Evolutionary conservation across 2,888 invertebrate species (phyloP).

Genomic region (Stenodema calcarata): DNA sequence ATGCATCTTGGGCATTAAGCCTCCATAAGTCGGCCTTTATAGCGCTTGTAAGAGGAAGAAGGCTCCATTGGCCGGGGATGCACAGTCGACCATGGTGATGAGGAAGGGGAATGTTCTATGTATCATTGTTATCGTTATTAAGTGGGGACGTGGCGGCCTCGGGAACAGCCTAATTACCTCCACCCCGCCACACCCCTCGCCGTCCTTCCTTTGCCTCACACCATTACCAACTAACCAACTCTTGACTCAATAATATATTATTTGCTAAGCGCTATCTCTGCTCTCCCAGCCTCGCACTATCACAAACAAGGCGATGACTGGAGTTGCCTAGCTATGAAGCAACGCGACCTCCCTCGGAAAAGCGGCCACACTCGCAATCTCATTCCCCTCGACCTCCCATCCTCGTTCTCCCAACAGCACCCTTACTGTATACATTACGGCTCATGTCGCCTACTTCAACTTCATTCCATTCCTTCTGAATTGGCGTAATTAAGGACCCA

Average conservation of each 20-base stretch:
- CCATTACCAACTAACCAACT: slow-evolving; percentile 51
- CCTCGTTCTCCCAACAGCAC: background rate
- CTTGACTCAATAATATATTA: slow-evolving; percentile 51
- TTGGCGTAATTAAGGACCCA: slow-evolving; percentile 14
- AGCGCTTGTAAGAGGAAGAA: background rate
- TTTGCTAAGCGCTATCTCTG: slow-evolving; percentile 48
- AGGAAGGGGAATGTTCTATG: slow-evolving; percentile 13
- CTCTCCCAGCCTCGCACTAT: slow-evolving; percentile 37
- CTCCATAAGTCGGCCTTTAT: slow-evolving; percentile 39
- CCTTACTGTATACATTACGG: slow-evolving; percentile 3
- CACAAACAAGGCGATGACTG: slow-evolving; percentile 43
- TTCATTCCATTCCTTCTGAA: slow-evolving; percentile 26
- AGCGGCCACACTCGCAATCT: background rate
- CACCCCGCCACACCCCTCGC: background rate
- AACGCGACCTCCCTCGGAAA: background rate
- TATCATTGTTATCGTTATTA: slow-evolving; percentile 51
- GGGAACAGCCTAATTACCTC: slow-evolving; percentile 48
- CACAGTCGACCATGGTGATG: background rate
- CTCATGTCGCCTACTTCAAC: slow-evolving; percentile 16
- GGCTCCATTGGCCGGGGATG: background rate
- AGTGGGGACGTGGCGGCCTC: slow-evolving; percentile 48
- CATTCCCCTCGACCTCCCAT: background rate
- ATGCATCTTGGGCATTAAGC: slow-evolving; percentile 47
- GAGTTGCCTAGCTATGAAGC: background rate
- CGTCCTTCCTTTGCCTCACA: background rate